Evolutionary conservation across 2,113 vertebrate genomes (phyloP), one percentile per base, ranked within the genome.

Genomic region (Aphyosemion australe): DNA sequence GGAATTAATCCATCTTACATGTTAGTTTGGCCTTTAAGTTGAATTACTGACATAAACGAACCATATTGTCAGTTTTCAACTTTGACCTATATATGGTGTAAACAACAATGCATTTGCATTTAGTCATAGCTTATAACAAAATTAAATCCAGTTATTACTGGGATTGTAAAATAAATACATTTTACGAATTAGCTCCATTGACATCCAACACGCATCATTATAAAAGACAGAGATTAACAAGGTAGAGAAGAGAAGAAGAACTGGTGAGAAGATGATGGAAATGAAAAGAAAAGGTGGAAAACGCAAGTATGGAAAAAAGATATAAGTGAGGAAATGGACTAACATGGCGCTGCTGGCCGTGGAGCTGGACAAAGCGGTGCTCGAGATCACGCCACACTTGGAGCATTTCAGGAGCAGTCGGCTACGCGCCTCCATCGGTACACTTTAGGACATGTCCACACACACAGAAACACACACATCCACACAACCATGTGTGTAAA

Each of bases 291-390:
- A 20, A 47, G 62, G 39, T 61, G 41, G 18, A 47, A 41, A 46
- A 46, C 9, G 47, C n/a, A 45, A 12, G 54, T 2, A 54, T 11
- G 32, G 42, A 67, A 75, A 39, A 61, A 45, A 74, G 62, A 54
- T 18, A 82, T 75, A 78, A 49, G 85, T 73, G 86, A 79, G 84
- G 71, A 76, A 74, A 86, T 87, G 90, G 88, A 97, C 96, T 97
- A 95, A 97, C 96, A 97, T 97, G 93, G 95, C 95, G 14, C 93
- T 96, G 94, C 94, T 95, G 94, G 95, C 93, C 83, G 94, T 95
- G 75, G 94, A 91, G 88, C 94, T 94, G 92, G 94, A 95, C 91
- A 96, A 86, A 88, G 94, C 94, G 69, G 94, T 94, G 90, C 95
- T 97, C 87, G 96, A 96, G 92, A 97, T 94, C 92, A 93, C 94